These are phyloP conservation scores for Xiphias gladius DNA, from an alignment of 2,113 vertebrate genomes.

Conservation along the genomic window DNA sequence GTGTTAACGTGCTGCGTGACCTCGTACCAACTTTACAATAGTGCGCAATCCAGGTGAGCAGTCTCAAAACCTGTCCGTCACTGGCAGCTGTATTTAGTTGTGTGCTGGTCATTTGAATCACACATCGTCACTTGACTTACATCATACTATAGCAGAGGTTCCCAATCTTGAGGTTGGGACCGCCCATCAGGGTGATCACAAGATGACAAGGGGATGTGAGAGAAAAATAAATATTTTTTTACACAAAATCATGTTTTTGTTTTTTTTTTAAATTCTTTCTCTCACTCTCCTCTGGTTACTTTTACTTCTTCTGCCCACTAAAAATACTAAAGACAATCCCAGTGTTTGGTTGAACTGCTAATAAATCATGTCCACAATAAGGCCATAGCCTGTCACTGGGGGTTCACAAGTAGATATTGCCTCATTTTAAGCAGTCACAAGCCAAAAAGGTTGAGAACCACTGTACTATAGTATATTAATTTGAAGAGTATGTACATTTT, in stretches of 20 bases:
- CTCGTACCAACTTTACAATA: constrained; percentile 39
- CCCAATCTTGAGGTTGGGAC: background rate
- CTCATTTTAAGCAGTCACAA: background rate
- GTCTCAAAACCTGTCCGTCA: constrained; percentile 41
- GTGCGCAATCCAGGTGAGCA: constrained; percentile 36
- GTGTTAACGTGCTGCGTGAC: constrained; percentile 40
- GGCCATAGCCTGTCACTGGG: too few relatives aligned
- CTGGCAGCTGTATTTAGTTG: background rate
- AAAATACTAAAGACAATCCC: background rate
- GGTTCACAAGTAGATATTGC: background rate
- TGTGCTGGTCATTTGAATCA: constrained; percentile 9
- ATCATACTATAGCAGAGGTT: background rate
- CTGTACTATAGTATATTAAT: background rate
- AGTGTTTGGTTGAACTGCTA: background rate
- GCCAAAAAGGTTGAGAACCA: background rate
- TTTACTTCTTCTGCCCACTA: background rate
- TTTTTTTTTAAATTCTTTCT: background rate
- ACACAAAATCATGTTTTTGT: background rate
- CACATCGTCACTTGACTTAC: constrained; percentile 3
- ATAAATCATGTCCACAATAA: background rate
- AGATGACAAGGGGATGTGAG: too few relatives aligned
- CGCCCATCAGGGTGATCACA: too few relatives aligned
- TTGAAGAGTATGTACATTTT: too few relatives aligned
- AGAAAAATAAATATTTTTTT: too few relatives aligned
- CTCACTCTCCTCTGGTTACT: background rate